Base-by-base conservation (phyloP, 2,888 invertebrate species). In the Cataglyphis albicans region DNA sequence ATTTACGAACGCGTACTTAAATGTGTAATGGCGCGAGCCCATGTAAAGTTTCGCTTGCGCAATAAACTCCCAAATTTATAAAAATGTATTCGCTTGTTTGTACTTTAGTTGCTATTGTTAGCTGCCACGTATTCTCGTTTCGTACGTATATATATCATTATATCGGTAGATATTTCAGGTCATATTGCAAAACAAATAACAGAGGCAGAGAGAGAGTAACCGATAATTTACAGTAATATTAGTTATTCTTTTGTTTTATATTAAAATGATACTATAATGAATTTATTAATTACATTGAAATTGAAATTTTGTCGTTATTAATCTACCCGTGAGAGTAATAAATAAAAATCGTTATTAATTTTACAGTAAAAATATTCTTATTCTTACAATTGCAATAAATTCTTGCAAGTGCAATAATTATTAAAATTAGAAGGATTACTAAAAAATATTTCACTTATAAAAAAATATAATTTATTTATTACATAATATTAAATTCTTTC, bases 21-120 rank as follows among this genome's bases (percentile, higher is more conserved):
- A 76, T 57, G 38, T 4, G 32, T 59, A 68, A 32, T 41, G 41
- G 12, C 35, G n/a, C 18, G 18, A 44, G 44, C 35, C 25, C 7
- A 9, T 15, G 29, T 12, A 1, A 55, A 67, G 38, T 70, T 70
- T 44, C 15, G 32, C 44, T 44, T 59, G 32, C 32, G 70, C 57
- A 44, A 70, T 78, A 78, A 70, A 70, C 25, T 44, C 0, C 21
- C 6, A 18, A 70, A 38, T 78, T 78, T 78, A 70, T 78, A 70
- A 78, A 78, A 78, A 70, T 78, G 59, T 5, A 57, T n/a, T 21
- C 21, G 41, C n/a, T 38, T 12, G 4, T 29, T 41, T 21, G 32
- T 41, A 78, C 1, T 41, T 35, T 29, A 1, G 3, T 25, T 38
- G 21, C n/a, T 29, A 67, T 3, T 57, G 21, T n/a, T 3, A 44